A percentile compares a stretch with the other conserved stretches of the same genome.
These are phyloP conservation scores for Streblospio benedicti DNA, from an alignment of 1,140 invertebrate species.

Conservation along the genomic window DNA sequence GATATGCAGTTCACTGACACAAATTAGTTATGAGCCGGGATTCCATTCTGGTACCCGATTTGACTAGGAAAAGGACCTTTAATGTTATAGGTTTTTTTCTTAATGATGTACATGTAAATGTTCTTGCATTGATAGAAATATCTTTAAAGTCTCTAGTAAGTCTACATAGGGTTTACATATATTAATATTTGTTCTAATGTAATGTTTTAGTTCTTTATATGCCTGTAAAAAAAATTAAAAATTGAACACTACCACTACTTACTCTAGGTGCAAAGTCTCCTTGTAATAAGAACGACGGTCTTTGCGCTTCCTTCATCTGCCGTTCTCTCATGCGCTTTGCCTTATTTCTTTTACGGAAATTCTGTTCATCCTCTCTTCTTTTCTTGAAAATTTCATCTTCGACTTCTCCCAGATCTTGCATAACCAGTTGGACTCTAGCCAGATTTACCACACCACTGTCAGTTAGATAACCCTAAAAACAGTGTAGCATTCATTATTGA, in stretches of 20 bases:
- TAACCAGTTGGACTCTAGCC: slow-evolving; percentile 84
- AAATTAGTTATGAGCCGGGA: too few relatives aligned
- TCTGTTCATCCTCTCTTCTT: slow-evolving; percentile 70
- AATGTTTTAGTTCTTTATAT: too few relatives aligned
- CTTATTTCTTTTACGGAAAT: slow-evolving; percentile 57
- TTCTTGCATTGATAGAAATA: too few relatives aligned
- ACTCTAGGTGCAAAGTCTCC: slow-evolving; percentile 65
- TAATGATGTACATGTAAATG: too few relatives aligned
- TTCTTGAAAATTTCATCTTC: slow-evolving; percentile 98
- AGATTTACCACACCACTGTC: slow-evolving; percentile 88
- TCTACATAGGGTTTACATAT: too few relatives aligned
- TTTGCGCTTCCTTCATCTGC: slow-evolving; percentile 40
- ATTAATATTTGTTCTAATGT: too few relatives aligned
- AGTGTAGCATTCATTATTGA: slow-evolving; percentile 3
- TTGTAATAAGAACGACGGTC: slow-evolving; percentile 60
- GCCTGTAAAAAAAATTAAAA: too few relatives aligned
- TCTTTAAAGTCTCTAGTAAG: too few relatives aligned
- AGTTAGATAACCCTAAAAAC: slow-evolving; percentile 79
- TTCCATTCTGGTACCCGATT: too few relatives aligned
- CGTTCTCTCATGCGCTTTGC: slow-evolving; percentile 47
- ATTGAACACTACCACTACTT: slow-evolving; percentile 15
- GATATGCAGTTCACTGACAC: too few relatives aligned
- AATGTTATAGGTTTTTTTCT: too few relatives aligned
- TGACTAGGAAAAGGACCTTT: too few relatives aligned
- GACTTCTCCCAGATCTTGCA: slow-evolving; percentile 78